Base-by-base conservation (phyloP, 2,113 vertebrate genomes). In the Oenanthe melanoleuca region DNA sequence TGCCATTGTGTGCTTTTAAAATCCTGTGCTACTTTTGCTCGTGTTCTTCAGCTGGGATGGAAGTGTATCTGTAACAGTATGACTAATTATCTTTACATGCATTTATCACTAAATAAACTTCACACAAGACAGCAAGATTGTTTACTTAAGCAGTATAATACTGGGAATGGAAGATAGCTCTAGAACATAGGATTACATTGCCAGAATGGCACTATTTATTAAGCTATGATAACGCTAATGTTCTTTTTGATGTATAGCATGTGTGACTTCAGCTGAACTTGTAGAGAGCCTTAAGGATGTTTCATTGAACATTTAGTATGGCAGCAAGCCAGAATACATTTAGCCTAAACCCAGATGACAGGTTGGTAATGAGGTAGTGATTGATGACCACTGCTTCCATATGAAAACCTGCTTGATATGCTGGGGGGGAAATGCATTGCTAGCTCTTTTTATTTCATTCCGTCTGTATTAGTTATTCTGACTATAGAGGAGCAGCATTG, bases 351-450 rank as follows among this genome's bases (percentile, higher is more conserved):
- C 98, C 98, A 98, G 96, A 98, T 98, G 98, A 98, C 98, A 97
- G 97, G 95, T 97, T 98, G 97, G 98, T 98, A 98, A 98, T 98
- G 98, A 98, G 98, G 98, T 98, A 97, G 98, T 98, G 98, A 98
- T 98, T 98, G 98, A 99, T 98, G 98, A 98, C 98, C 98, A 95
- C 95, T 95, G 97, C 97, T 98, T 98, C 98, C 90, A 78, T 98
- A 98, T 97, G 98, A 98, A 98, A 98, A 98, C 97, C 97, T 98
- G 97, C 98, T 98, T 98, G 97, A 98, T 98, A 98, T 98, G 98
- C 98, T 98, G 96, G 97, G 97, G 97, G 97, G 97, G 93, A 89
- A 97, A 97, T 95, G 97, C 97, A 95, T 95, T 97, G 96, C 98
- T 81, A 96, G 97, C 96, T 97, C 96, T 97, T 97, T 97, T 97